Evolutionary conservation across 2,797 vertebrate species (phyloP).

Genomic region (Falco concolor): DNA sequence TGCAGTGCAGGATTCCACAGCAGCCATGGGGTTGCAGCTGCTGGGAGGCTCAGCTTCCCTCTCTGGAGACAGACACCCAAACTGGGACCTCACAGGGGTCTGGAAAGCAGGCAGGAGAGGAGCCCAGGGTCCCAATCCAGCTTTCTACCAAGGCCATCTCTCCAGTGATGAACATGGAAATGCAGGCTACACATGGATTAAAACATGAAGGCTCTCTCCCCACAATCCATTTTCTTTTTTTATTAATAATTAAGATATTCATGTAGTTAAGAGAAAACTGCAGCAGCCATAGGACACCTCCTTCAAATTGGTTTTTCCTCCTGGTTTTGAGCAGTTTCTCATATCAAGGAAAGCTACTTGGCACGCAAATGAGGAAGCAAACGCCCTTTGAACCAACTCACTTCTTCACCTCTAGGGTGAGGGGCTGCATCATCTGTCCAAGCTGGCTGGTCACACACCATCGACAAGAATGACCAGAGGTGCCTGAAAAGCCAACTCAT

Average conservation of each 20-base stretch:
- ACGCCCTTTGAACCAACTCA: rapidly evolving
- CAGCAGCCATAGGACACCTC: background rate
- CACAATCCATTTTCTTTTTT: background rate
- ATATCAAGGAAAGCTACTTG: background rate
- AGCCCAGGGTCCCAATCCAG: background rate
- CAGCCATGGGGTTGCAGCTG: rapidly evolving
- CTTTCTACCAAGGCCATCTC: background rate
- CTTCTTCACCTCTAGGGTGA: background rate
- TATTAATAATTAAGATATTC: no score
- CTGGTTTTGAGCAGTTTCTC: background rate
- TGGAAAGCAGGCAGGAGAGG: background rate
- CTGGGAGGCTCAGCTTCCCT: background rate
- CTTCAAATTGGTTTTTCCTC: background rate
- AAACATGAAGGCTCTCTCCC: background rate
- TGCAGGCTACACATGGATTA: background rate
- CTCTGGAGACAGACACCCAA: background rate
- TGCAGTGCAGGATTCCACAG: background rate
- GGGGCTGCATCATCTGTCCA: background rate
- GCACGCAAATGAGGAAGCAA: rapidly evolving
- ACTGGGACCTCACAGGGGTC: rapidly evolving
- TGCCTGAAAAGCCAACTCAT: background rate
- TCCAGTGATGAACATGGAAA: background rate
- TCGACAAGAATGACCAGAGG: background rate
- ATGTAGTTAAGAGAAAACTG: background rate
- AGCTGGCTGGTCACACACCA: background rate